These are phyloP conservation scores for Cephonodes hylas DNA, from an alignment of 2,888 invertebrate species.

Conservation along the genomic window DNA sequence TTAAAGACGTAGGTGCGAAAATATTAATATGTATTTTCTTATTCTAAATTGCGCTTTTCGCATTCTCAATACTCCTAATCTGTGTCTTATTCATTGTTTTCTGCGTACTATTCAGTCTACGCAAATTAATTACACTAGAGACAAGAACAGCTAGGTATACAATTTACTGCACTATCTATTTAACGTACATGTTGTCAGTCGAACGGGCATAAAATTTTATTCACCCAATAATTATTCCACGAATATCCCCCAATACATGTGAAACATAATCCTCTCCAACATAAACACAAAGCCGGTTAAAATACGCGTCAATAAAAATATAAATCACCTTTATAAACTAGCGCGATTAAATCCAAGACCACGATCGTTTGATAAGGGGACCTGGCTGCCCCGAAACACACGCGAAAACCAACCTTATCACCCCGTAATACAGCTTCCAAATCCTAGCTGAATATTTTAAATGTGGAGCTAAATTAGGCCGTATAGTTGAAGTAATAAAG, in stretches of 20 bases:
- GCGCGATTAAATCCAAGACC: constrained; percentile 37
- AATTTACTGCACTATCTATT: background rate
- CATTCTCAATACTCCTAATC: too few species aligned
- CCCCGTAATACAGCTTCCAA: background rate
- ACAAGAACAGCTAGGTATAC: background rate
- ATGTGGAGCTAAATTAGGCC: constrained; percentile 26
- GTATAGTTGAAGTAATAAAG: background rate
- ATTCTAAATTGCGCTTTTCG: too few species aligned
- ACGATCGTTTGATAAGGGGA: constrained; percentile 17
- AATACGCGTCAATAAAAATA: constrained; percentile 34
- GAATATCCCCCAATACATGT: background rate
- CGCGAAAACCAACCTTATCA: background rate
- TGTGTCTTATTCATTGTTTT: too few species aligned
- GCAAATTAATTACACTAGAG: too few species aligned
- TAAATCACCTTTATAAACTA: constrained; percentile 44
- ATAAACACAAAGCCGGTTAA: constrained; percentile 3
- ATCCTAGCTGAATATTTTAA: background rate
- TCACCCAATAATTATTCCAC: background rate
- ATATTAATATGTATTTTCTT: too few species aligned
- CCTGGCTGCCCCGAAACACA: constrained; percentile 17
- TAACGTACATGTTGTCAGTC: background rate
- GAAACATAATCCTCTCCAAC: background rate
- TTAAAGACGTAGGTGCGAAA: too few species aligned
- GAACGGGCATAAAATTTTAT: background rate
- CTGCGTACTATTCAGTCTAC: too few species aligned